Evolutionary conservation across 2,113 vertebrate genomes (phyloP).

Genomic region (Taxidea taxus): DNA sequence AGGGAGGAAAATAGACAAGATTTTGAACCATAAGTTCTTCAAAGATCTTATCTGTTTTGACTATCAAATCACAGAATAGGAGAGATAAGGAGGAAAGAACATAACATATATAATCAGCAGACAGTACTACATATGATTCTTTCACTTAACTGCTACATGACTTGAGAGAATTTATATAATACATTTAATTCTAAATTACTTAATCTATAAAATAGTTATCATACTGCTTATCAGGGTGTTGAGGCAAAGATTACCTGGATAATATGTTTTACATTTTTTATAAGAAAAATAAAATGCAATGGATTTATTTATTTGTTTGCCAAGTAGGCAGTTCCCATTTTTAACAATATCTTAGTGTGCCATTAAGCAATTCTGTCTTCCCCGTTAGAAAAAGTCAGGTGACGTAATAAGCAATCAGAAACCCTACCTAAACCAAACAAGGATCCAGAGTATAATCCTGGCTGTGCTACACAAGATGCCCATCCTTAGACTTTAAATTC

Average conservation of each 20-base stretch:
- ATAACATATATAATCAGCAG: neutral
- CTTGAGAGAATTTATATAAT: neutral
- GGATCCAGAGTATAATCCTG: neutral
- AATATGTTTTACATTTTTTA: neutral
- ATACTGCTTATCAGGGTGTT: neutral
- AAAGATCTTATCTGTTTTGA: neutral
- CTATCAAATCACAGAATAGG: neutral
- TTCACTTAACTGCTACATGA: neutral
- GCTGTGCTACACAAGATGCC: neutral
- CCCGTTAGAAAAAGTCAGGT: neutral
- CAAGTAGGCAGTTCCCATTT: neutral
- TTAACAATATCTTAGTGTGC: neutral
- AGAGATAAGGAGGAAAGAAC: neutral
- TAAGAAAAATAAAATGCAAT: neutral
- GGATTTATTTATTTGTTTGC: neutral
- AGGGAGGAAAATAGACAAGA: neutral
- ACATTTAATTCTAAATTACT: neutral
- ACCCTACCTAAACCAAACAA: neutral
- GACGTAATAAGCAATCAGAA: neutral
- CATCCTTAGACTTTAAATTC: neutral
- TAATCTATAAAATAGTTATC: neutral
- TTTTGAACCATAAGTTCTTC: neutral
- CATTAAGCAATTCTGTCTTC: neutral
- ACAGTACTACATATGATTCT: neutral
- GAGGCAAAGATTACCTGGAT: neutral